These are phyloP conservation scores for Carposina sasakii DNA, from an alignment of 1,140 invertebrate genomes.

Conservation along the genomic window DNA sequence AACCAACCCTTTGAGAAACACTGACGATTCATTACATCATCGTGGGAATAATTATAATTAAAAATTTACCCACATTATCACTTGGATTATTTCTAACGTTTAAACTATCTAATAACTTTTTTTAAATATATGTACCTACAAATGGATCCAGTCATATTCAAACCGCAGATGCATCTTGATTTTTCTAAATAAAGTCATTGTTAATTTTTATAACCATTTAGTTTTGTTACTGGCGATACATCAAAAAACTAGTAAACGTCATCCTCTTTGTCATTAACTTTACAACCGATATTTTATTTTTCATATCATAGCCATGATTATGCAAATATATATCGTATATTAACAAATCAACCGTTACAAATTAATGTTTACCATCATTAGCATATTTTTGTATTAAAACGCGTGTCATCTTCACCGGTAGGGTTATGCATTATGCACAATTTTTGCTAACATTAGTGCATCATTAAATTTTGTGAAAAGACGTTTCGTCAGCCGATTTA, in stretches of 20 bases:
- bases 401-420: constrained; percentile 42
- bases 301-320: constrained; percentile 44
- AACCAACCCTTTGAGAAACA: constrained; percentile 53
- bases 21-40: constrained; percentile 11
- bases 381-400: constrained; percentile 60
- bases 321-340: constrained; percentile 56
- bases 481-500: constrained; percentile 26
- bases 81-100: constrained; percentile 12
- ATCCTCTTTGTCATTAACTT: constrained; percentile 41
- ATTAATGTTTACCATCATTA: constrained; percentile 66
- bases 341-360: constrained; percentile 70
- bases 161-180: constrained; percentile 44
- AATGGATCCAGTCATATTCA: constrained; percentile 24
- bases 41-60: constrained; percentile 44
- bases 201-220: constrained; percentile 39
- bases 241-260: constrained; percentile 58
- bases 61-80: neutral
- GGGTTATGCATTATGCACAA: constrained; percentile 23
- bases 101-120: constrained; percentile 35
- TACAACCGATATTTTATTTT: constrained; percentile 27
- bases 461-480: constrained; percentile 41
- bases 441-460: constrained; percentile 27
- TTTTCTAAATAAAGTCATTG: constrained; percentile 40
- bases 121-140: too few relatives aligned
- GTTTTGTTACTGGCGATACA: constrained; percentile 51